Evolutionary conservation across 2,113 vertebrate genomes (phyloP).

Genomic region (Eidolon helvum): DNA sequence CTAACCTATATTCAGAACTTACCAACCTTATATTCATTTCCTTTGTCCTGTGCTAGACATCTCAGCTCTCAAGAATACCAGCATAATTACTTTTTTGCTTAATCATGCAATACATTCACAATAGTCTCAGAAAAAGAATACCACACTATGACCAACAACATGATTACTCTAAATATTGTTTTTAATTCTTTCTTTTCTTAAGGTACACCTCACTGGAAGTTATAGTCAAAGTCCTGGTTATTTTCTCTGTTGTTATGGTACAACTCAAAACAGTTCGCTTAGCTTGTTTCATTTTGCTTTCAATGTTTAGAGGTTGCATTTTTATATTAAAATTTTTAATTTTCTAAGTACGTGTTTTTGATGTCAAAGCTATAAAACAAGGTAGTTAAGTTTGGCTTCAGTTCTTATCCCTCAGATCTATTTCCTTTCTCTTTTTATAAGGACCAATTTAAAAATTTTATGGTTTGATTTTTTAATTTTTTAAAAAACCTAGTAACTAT

Average conservation of each 20-base stretch:
- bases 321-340: slow-evolving; percentile 20
- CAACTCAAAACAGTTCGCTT: neutral
- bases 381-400: neutral
- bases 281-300: slow-evolving; percentile 21
- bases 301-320: neutral
- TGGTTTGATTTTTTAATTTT: slow-evolving; percentile 2
- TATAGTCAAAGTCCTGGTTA: neutral
- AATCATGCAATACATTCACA: neutral
- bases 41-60: neutral
- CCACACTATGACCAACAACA: neutral
- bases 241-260: neutral
- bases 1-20: neutral
- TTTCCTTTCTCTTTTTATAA: neutral
- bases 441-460: neutral
- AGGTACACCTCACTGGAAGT: neutral
- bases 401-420: neutral
- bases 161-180: neutral
- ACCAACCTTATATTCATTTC: neutral
- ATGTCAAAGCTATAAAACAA: neutral
- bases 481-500: neutral
- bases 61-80: neutral
- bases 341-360: neutral
- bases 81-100: neutral
- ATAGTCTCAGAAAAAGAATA: neutral
- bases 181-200: neutral